A percentile compares a stretch with the other conserved stretches of the same genome.
phyloP scores from a whole-genome alignment of 2,888 invertebrate species.

The Andrena trimmerana region DNA sequence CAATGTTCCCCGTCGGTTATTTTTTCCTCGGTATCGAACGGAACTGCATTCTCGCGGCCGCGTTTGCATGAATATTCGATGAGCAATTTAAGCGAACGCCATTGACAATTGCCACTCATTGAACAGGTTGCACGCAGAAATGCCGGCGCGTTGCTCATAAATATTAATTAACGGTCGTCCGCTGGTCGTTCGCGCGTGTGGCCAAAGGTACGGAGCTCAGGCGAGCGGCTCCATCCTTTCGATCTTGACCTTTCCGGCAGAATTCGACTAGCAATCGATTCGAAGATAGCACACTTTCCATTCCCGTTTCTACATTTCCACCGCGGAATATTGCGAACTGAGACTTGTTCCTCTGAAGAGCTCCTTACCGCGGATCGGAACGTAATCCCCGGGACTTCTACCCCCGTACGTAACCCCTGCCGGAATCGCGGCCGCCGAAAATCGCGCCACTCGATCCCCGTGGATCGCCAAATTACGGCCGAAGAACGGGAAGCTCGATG shows the following conservation, averaged over 20 bases:
- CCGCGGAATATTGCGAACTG: too few relatives aligned
- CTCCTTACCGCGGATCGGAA: too few relatives aligned
- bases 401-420: too few relatives aligned
- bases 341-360: too few relatives aligned
- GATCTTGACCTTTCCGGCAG: background rate
- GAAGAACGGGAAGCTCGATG: background rate
- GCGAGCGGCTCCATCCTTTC: background rate
- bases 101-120: constrained; percentile 57
- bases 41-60: constrained; percentile 39
- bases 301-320: too few relatives aligned
- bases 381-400: too few relatives aligned
- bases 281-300: background rate
- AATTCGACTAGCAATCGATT: background rate
- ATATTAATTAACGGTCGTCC: constrained; percentile 49
- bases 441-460: background rate
- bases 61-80: constrained; percentile 54
- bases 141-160: constrained; percentile 49
- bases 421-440: background rate
- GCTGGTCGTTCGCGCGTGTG: background rate
- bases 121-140: constrained; percentile 58
- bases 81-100: constrained; percentile 53
- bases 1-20: background rate
- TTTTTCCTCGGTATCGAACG: constrained; percentile 25
- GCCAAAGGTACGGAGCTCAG: background rate
- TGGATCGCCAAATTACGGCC: constrained; percentile 10